phyloP scores from a whole-genome alignment of 2,888 invertebrate species.

The Diarsia brunnea region DNA sequence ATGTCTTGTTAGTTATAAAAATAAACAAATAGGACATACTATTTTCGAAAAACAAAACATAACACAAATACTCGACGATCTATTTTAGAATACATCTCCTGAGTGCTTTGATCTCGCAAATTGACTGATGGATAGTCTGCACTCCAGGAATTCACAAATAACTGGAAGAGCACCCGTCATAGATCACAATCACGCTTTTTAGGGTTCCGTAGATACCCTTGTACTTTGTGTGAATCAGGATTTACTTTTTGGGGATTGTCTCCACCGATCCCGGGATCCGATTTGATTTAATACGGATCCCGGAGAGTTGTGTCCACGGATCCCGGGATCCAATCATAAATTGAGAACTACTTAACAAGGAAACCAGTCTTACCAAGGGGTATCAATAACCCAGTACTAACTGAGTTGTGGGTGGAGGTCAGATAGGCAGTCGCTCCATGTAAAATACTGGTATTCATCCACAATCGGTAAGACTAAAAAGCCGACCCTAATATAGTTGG shows the following conservation, averaged over 20 bases:
- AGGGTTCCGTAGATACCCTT: background rate
- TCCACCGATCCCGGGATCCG: too few relatives aligned
- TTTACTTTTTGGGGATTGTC: background rate
- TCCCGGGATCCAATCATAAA: too few relatives aligned
- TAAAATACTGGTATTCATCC: too few relatives aligned
- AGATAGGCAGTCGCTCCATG: too few relatives aligned
- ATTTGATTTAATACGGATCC: too few relatives aligned
- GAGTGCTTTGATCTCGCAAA: conserved; percentile 51
- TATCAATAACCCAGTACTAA: too few relatives aligned
- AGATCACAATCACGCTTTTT: conserved; percentile 52
- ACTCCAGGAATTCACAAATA: conserved; percentile 39
- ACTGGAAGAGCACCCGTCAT: conserved; percentile 17
- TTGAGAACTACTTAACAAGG: background rate
- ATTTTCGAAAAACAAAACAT: background rate
- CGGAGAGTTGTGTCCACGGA: too few relatives aligned
- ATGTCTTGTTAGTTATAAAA: background rate
- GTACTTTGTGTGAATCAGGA: background rate
- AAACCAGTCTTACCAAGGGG: too few relatives aligned
- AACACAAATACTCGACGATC: background rate
- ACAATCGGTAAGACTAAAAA: too few relatives aligned
- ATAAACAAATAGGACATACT: background rate
- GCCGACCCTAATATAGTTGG: too few relatives aligned
- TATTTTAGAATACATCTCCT: conserved; percentile 21
- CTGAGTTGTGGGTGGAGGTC: too few relatives aligned
- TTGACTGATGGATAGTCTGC: conserved; percentile 63